These are phyloP conservation scores for Andrena trimmerana DNA, from an alignment of 2,888 invertebrate species.

Conservation along the genomic window DNA sequence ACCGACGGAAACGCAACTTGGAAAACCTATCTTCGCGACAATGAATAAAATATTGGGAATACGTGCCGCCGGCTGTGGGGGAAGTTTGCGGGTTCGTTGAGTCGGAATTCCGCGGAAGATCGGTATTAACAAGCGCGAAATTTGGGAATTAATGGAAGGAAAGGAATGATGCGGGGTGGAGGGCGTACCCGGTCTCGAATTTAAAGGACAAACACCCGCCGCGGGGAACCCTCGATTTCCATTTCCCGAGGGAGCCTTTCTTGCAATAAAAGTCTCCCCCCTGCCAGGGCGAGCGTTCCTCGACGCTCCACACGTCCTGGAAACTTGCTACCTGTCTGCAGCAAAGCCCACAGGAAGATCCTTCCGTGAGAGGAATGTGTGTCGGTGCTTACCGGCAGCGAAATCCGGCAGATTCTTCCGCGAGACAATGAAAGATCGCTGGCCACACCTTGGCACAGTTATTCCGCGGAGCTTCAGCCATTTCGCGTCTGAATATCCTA, in stretches of 20 bases:
- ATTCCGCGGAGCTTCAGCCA: background rate
- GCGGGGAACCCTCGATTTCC: constrained; percentile 38
- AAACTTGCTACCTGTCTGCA: constrained; percentile 50
- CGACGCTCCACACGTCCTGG: constrained; percentile 15
- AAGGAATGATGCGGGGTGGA: background rate
- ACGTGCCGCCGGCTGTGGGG: background rate
- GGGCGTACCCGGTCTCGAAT: background rate
- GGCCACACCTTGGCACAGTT: background rate
- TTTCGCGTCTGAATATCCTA: background rate
- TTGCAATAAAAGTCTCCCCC: constrained; percentile 47
- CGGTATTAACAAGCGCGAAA: background rate
- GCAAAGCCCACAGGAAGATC: constrained; percentile 49
- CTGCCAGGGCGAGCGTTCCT: constrained; percentile 5
- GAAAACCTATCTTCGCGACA: background rate
- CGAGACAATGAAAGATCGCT: constrained; percentile 21
- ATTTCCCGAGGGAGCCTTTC: constrained; percentile 42
- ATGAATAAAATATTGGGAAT: background rate
- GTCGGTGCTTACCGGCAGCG: constrained; percentile 26
- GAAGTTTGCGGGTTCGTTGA: background rate
- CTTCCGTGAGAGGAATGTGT: constrained; percentile 35
- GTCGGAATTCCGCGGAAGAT: background rate
- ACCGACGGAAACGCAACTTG: background rate
- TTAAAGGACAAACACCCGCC: constrained; percentile 28
- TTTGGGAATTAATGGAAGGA: background rate
- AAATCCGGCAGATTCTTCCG: background rate